Percentiles rank a stretch among this genome's conserved stretches.
phyloP scores from a whole-genome alignment of 2,888 invertebrate species.

The Caenorhabditis doughertyi region DNA sequence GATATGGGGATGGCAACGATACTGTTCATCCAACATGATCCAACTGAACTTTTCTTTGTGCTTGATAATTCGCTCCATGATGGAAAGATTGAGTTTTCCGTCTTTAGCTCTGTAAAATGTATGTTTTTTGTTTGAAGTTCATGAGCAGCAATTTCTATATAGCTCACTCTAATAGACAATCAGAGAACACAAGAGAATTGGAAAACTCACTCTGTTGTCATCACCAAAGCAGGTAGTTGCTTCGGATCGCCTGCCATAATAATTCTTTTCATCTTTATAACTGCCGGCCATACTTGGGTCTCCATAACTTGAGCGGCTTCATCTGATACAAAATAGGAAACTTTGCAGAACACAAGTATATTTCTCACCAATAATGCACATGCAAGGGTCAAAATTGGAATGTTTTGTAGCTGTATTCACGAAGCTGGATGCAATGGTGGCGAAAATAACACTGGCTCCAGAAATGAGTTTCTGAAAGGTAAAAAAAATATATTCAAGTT shows the following conservation, averaged over 20 bases:
- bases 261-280: conserved; percentile 6
- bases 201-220: not conserved
- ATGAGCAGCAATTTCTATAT: not conserved
- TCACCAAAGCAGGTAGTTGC: conserved; percentile 27
- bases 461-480: not conserved
- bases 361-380: not conserved
- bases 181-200: not conserved
- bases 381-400: not conserved
- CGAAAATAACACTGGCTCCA: not conserved
- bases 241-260: conserved; percentile 50
- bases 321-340: too few species aligned
- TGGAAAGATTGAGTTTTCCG: not conserved
- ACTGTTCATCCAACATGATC: conserved; percentile 31
- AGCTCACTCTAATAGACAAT: too few species aligned
- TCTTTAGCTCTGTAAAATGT: not conserved
- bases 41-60: conserved; percentile 25
- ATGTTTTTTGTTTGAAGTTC: not conserved
- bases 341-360: too few species aligned
- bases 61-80: conserved; percentile 30
- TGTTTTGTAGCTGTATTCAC: not conserved
- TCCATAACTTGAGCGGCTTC: conserved; percentile 48
- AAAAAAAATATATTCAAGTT: not conserved
- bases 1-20: conserved; percentile 23
- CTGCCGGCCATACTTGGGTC: conserved; percentile 24
- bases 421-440: not conserved